Evolutionary conservation across 1,140 invertebrate species (phyloP).

Genomic region (Drosophila sp.): DNA sequence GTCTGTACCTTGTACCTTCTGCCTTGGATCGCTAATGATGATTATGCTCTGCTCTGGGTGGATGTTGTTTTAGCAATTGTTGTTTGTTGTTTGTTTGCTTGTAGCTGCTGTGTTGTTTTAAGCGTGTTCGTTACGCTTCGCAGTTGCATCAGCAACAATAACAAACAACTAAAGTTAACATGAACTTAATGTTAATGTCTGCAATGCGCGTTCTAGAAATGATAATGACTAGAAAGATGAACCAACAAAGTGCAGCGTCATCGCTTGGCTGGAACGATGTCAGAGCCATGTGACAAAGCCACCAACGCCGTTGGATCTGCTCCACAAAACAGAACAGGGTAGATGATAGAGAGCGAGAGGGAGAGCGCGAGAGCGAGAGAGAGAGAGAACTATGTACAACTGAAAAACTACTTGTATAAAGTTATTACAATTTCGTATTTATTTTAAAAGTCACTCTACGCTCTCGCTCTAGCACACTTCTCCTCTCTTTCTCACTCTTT

Average conservation of each 20-base stretch:
- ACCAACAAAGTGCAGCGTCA: conserved; percentile 47
- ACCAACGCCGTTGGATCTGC: conserved; percentile 31
- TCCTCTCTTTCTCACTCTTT: not conserved
- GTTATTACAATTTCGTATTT: conserved; percentile 78
- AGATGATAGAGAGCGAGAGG: not conserved
- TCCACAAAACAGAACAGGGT: conserved; percentile 63
- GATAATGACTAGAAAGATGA: conserved; percentile 67
- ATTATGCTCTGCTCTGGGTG: conserved; percentile 50
- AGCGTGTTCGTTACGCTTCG: conserved; percentile 81
- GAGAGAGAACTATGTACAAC: not conserved
- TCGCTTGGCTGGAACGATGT: conserved; percentile 38
- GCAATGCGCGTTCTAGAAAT: conserved; percentile 71
- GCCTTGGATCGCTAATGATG: conserved; percentile 72
- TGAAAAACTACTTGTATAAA: conserved; percentile 50
- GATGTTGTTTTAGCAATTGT: conserved; percentile 55
- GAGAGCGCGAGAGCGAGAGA: not conserved
- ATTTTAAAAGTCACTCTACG: conserved; percentile 47
- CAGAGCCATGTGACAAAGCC: conserved; percentile 45
- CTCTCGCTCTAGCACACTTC: not conserved
- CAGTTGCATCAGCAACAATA: conserved; percentile 71
- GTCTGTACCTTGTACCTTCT: conserved; percentile 11
- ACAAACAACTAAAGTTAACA: conserved; percentile 41
- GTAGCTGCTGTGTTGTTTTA: no score
- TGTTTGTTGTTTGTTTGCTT: no score
- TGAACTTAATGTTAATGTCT: conserved; percentile 72